Evolutionary conservation across 2,797 vertebrate species (phyloP), one percentile per base, ranked within the genome.

Genomic region (Manis pentadactyla): DNA sequence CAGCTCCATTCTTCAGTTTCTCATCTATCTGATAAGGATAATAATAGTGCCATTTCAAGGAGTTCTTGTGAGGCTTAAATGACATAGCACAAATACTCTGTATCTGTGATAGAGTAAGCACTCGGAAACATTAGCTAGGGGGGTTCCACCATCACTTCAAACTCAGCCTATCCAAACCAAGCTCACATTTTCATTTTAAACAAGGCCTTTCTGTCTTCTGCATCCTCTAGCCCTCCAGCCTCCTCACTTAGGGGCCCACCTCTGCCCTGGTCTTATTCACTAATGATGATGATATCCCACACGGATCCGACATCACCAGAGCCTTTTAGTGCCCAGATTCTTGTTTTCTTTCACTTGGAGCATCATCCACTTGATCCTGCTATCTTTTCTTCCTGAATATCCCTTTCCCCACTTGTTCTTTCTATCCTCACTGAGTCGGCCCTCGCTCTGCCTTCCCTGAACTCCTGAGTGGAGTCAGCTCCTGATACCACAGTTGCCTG

Each of bases 371-470:
- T 75, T 19, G 31, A 64, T 85, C 73, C 89, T 90, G 68, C 42
- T 63, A 81, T 31, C n/a, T 74, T 77, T 85, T 94, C 51, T 63
- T 77, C 96, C 42, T 87, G 53, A 75, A 64, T 92, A 71, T 51
- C 57, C 42, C 31, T 66, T 37, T 42, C 12, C 5, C 8, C 8
- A 12, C 31, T 12, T 69, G 87, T 88, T 31, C 9, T 85, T 61
- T 77, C 59, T 34, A 2, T 15, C 18, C 1, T 61, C n/a, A 49
- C 13, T 64, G 61, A 27, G 25, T 78, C 31, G 27, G 17, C 37
- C 74, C n/a, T 18, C 39, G 29, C 46, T 87, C 15, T 69, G 8
- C 4, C 5, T 53, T 94, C 39, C 23, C 2, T 59, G n/a, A 83
- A 13, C 21, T 64, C 37, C n/a, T 31, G 34, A 85, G n/a, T 49